Evolutionary conservation across 2,797 vertebrate genomes (phyloP), one percentile per base, ranked within the genome.

Genomic region (Myotis findleyi): DNA sequence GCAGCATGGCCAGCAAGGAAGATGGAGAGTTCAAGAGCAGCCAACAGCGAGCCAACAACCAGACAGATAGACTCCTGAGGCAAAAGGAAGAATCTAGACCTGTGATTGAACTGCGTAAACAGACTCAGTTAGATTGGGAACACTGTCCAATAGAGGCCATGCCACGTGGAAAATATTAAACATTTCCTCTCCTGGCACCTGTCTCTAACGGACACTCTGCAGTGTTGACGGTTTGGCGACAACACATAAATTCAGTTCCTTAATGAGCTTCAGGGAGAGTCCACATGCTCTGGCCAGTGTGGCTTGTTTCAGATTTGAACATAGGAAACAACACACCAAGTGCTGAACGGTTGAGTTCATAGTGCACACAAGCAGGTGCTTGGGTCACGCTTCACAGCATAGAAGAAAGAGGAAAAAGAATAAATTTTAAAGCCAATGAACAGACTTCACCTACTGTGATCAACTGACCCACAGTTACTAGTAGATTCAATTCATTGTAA

Each of bases 171-270:
- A 93, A 95, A 93, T 55, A 96, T 80, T 41, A 91, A 96, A 96
- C 87, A 90, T 88, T 96, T 97, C 94, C 85, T 94, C 68, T 55
- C 59, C 75, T 85, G 79, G 83, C 93, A 96, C 95, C 94, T 97
- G 94, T 59, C 94, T 92, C 93, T 90, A 92, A 92, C 6, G 5
- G 38, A 64, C 71, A 41, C 59, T 33, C 73, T 72, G 23, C 87
- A 80, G 71, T 73, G 30, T 66, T 90, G 85, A 85, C 64, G 79
- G 2, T 66, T 92, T 88, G 76, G 69, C n/a, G 62, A 72, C 20
- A n/a, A 44, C 55, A 66, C 25, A 86, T 64, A 86, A 85, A 80
- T 80, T 81, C 51, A 62, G 81, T 92, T 97, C 36, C 8, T 89
- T 93, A 68, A 57, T 83, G 84, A 95, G 44, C 84, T 82, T 68